Percentiles rank a stretch among this genome's conserved stretches.
Conservation (phyloP, 2,797 vertebrate species). For the Meda fulgida region DNA sequence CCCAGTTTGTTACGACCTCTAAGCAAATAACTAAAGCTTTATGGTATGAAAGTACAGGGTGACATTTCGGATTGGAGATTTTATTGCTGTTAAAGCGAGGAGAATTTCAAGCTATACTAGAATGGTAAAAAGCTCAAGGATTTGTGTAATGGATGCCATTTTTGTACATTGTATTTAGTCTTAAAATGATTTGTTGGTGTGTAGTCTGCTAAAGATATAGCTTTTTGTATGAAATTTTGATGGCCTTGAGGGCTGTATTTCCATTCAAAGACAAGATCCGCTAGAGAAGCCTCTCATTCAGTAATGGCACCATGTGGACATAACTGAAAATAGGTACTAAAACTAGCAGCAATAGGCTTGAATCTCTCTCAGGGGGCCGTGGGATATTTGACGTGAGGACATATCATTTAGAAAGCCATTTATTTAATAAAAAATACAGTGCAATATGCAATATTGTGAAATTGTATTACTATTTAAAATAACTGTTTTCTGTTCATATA, state of each 20-base stretch:
- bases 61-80: constrained; percentile 13
- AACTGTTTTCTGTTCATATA: neutral
- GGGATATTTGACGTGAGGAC: neutral
- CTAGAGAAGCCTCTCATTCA: constrained; percentile 6
- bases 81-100: neutral
- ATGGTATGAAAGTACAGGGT: neutral
- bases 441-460: neutral
- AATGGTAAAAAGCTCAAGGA: neutral
- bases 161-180: neutral
- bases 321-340: constrained; percentile 22
- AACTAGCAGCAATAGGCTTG: constrained; percentile 10
- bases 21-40: constrained; percentile 5
- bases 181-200: neutral
- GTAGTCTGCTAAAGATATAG: neutral
- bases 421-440: neutral
- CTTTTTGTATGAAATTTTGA: neutral
- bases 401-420: neutral
- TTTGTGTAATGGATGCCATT: neutral
- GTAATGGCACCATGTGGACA: constrained; percentile 1
- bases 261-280: neutral
- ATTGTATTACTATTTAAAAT: neutral
- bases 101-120: neutral
- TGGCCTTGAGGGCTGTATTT: neutral
- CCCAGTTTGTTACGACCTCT: neutral
- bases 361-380: constrained; percentile 12